Conservation (phyloP, 2,888 invertebrate genomes). For the Sinotaia quadrata region DNA sequence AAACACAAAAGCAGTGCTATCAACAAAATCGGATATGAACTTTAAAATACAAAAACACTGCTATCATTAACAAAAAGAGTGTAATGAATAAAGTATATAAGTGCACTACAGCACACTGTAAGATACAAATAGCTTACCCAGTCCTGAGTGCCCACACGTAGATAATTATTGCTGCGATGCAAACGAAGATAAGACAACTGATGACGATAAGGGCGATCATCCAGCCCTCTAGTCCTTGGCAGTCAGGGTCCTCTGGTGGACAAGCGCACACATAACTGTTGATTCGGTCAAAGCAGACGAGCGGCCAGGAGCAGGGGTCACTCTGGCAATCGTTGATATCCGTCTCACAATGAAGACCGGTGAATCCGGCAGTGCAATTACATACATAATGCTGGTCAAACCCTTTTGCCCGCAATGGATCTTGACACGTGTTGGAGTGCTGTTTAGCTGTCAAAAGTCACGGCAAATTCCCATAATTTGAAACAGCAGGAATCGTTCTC, state of each 20-base stretch:
- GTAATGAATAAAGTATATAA: too few species aligned
- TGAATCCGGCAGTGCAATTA: constrained; percentile 23
- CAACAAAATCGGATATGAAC: too few species aligned
- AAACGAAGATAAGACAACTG: constrained; percentile 8
- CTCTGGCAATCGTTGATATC: constrained; percentile 34
- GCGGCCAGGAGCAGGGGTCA: constrained; percentile 31
- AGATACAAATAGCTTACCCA: too few species aligned
- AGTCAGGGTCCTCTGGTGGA: constrained; percentile 30
- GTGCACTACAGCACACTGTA: too few species aligned
- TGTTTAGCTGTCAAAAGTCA: too few species aligned
- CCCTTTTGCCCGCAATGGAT: constrained; percentile 19
- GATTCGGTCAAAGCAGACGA: constrained; percentile 29
- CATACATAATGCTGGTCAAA: constrained; percentile 30
- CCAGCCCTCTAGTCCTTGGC: constrained; percentile 36
- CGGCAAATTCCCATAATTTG: too few species aligned
- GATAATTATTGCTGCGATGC: too few species aligned
- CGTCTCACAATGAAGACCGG: constrained; percentile 26
- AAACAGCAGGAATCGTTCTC: background rate
- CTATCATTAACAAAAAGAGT: too few species aligned
- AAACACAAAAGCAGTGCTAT: too few species aligned
- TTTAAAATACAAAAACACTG: too few species aligned
- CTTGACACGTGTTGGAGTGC: constrained; percentile 23
- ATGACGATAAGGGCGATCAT: constrained; percentile 33
- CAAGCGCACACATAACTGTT: constrained; percentile 32
- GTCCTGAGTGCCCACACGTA: too few species aligned